A percentile compares a stretch with the other conserved stretches of the same genome.
Evolutionary conservation across 1,140 invertebrate genomes (phyloP).

Genomic region (Drosophila obscura): DNA sequence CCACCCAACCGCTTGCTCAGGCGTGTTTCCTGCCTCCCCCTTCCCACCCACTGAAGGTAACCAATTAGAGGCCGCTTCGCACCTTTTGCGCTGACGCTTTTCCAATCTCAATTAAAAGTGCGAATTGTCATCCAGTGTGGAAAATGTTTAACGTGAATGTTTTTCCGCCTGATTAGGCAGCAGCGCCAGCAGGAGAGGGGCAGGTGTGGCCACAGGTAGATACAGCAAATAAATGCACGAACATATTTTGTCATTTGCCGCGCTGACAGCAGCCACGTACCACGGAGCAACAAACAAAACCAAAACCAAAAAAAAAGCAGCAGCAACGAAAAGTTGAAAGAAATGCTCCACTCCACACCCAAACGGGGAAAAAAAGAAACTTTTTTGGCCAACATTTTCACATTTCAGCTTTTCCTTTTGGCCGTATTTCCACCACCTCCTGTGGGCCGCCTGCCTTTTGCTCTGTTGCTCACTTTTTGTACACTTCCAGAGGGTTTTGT

Average conservation of each 20-base stretch:
- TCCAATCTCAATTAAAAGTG: constrained; percentile 55
- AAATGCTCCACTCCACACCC: neutral
- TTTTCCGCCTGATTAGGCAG: constrained; percentile 66
- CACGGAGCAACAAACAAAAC: neutral
- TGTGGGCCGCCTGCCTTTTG: too few relatives aligned
- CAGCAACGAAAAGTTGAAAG: constrained; percentile 19
- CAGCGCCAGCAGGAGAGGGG: too few relatives aligned
- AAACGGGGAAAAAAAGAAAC: constrained; percentile 14
- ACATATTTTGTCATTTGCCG: constrained; percentile 49
- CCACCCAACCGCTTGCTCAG: constrained; percentile 7
- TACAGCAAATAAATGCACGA: constrained; percentile 5
- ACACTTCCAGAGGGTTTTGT: too few relatives aligned
- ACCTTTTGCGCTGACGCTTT: constrained; percentile 25
- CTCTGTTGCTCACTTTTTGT: too few relatives aligned
- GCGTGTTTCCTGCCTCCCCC: constrained; percentile 24
- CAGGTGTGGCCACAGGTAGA: too few relatives aligned
- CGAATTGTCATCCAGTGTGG: constrained; percentile 40
- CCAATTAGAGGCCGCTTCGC: constrained; percentile 46
- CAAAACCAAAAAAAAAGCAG: neutral
- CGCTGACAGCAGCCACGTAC: constrained; percentile 43
- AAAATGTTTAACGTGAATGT: constrained; percentile 51
- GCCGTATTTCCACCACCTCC: constrained; percentile 1
- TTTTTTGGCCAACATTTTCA: constrained; percentile 59
- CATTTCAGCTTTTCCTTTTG: constrained; percentile 22
- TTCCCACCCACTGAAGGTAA: constrained; percentile 10